These are phyloP conservation scores for Microctonus brassicae DNA, from an alignment of 2,888 invertebrate genomes.

Conservation along the genomic window DNA sequence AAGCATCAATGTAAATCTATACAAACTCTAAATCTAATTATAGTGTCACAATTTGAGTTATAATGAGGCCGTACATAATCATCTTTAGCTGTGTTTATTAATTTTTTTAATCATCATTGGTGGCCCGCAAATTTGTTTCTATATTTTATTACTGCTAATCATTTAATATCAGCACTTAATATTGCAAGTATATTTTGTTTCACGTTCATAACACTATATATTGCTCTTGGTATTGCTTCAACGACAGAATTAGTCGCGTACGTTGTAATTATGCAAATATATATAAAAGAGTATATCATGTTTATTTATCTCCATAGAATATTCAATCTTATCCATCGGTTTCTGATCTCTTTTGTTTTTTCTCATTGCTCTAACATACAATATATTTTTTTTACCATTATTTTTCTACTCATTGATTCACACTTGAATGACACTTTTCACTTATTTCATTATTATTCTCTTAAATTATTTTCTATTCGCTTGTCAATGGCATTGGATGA, in stretches of 20 bases:
- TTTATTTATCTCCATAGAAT: no score
- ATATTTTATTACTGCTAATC: slow-evolving; percentile 36
- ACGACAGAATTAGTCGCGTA: slow-evolving; percentile 65
- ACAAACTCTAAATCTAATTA: slow-evolving; percentile 63
- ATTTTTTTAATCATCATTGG: slow-evolving; percentile 41
- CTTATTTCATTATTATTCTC: background rate
- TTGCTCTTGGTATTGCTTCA: slow-evolving; percentile 68
- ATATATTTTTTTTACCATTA: background rate
- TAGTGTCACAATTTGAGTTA: slow-evolving; percentile 52
- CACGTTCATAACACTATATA: slow-evolving; percentile 52
- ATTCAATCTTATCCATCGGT: no score
- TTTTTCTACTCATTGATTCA: background rate
- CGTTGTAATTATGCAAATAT: slow-evolving; percentile 62
- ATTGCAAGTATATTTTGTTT: slow-evolving; percentile 24
- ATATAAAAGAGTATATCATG: slow-evolving; percentile 46
- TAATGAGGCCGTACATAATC: slow-evolving; percentile 53
- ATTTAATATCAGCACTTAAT: slow-evolving; percentile 47
- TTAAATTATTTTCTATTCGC: background rate
- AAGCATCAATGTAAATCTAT: slow-evolving; percentile 60
- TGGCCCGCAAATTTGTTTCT: slow-evolving; percentile 25
- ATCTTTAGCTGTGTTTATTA: slow-evolving; percentile 27
- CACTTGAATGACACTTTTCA: background rate
- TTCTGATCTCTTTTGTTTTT: background rate
- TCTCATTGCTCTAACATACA: no score
- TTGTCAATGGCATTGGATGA: background rate